These are phyloP conservation scores for Alviniconcha strummeri DNA, from an alignment of 2,888 invertebrate species.

Conservation along the genomic window DNA sequence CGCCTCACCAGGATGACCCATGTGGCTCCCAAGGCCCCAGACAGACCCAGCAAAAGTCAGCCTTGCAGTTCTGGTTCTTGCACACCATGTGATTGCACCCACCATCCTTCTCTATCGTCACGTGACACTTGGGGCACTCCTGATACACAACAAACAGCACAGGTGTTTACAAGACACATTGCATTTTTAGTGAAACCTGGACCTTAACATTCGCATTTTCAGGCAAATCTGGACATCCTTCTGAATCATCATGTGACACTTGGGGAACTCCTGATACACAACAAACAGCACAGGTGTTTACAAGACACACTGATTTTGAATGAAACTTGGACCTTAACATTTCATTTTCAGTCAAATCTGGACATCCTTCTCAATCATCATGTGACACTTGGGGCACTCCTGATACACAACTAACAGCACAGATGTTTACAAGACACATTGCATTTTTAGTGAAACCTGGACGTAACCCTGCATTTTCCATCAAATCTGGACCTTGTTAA, in stretches of 20 bases:
- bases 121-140: conserved; percentile 98
- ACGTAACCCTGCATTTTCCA: too few relatives aligned
- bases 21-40: conserved; percentile 99
- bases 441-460: too few relatives aligned
- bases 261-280: conserved; percentile 87
- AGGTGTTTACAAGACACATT: too few relatives aligned
- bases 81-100: conserved; percentile 99
- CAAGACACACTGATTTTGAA: too few relatives aligned
- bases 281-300: too few relatives aligned
- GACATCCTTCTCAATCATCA: conserved; percentile 83
- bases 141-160: conserved; percentile 50
- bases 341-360: too few relatives aligned
- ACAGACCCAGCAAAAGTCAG: conserved; percentile 99
- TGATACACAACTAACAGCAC: conserved; percentile 50
- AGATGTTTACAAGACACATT: too few relatives aligned
- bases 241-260: conserved; percentile 88
- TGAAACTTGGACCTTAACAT: too few relatives aligned
- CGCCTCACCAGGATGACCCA: conserved; percentile 88
- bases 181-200: too few relatives aligned
- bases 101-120: conserved; percentile 85
- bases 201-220: too few relatives aligned
- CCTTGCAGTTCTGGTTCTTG: conserved; percentile 97
- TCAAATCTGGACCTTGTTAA: conserved; percentile 69
- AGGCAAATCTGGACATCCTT: conserved; percentile 79
- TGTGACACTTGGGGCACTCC: conserved; percentile 98